Evolutionary conservation across 30 jellyfish, hydroid and myxozoan genomes (phyloP), one percentile per base, ranked within the genome.

Genomic region (Mastigias papua): DNA sequence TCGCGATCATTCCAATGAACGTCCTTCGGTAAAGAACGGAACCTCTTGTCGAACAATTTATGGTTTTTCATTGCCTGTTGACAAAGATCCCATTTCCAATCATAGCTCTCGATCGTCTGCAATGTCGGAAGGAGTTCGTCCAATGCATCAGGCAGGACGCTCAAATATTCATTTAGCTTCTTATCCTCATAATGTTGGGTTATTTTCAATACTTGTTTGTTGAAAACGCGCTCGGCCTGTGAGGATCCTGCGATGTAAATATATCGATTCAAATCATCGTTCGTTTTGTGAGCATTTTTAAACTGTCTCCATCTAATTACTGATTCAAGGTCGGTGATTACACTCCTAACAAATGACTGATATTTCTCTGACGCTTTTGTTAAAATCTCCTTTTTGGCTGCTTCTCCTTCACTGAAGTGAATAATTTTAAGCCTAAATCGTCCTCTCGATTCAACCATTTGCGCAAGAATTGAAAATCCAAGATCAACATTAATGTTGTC

Each of bases 11-110:
- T 91, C 99, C 99, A 96, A 15, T 66, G 82, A 15, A 83, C 96
- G 1, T 93, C 97, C 48, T 90, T 87, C 19, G 96, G 96, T 8
- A 96, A 91, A 16, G 62, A 50, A 25, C 92, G 92, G 54, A 96
- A 96, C 84, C 98, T 87, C 34, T 96, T 91, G 23, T 83, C 97
- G 76, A 96, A 96, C 11, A 78, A 86, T 50, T 86, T 90, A 62
- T 96, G 98, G 50, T 81, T 60, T 78, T 87, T 90, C n/a, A 96
- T 96, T 10, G 99, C 96, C 21, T 91, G 92, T 63, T 90, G 98
- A 78, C 99, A 96, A 15, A 29, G 48, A 63, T 96, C 99, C 99
- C 99, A 96, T 51, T 96, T 96, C 99, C 99, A 96, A 13, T 89
- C 98, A 66, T 74, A 76, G 50, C 93, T 87, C 88, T 96, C 99